Percentiles rank a stretch among this genome's conserved stretches.
phyloP scores from a whole-genome alignment of 2,888 invertebrate species.

The Epiblema foenella region DNA sequence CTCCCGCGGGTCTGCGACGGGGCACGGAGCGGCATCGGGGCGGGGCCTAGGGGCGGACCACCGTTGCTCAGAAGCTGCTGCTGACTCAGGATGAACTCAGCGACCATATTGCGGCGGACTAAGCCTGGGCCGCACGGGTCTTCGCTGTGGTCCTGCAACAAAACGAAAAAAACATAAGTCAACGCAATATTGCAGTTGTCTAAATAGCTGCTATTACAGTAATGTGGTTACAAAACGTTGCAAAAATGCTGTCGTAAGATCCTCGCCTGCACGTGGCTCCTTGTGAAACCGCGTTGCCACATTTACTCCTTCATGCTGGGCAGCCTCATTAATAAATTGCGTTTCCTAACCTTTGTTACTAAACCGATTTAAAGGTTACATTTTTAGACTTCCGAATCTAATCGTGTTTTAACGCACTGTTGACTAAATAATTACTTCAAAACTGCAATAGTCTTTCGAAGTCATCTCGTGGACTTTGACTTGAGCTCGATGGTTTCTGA shows the following conservation, averaged over 20 bases:
- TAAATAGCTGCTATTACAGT: conserved; percentile 53
- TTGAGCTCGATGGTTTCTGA: conserved; percentile 4
- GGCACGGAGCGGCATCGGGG: conserved; percentile 68
- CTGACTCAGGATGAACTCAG: conserved; percentile 92
- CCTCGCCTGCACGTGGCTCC: conserved; percentile 71
- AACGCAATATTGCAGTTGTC: conserved; percentile 60
- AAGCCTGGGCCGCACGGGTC: conserved; percentile 79
- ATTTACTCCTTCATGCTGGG: conserved; percentile 69
- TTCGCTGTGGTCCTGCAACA: conserved; percentile 80
- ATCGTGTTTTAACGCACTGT: conserved; percentile 20
- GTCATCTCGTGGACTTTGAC: not conserved
- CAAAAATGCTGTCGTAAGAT: conserved; percentile 76
- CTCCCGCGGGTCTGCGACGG: conserved; percentile 71
- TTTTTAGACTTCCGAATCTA: conserved; percentile 67
- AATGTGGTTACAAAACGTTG: conserved; percentile 72
- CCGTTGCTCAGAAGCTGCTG: conserved; percentile 80
- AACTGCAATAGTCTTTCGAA: not conserved
- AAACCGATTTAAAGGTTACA: conserved; percentile 64
- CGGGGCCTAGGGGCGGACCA: conserved; percentile 71
- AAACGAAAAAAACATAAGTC: conserved; percentile 66
- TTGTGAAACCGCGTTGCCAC: conserved; percentile 75
- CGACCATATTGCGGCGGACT: conserved; percentile 92
- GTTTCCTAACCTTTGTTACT: conserved; percentile 68
- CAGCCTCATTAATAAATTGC: conserved; percentile 70
- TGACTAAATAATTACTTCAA: conserved; percentile 22